phyloP scores from a whole-genome alignment of 1,140 invertebrate species.

The Drosophila athabasca region DNA sequence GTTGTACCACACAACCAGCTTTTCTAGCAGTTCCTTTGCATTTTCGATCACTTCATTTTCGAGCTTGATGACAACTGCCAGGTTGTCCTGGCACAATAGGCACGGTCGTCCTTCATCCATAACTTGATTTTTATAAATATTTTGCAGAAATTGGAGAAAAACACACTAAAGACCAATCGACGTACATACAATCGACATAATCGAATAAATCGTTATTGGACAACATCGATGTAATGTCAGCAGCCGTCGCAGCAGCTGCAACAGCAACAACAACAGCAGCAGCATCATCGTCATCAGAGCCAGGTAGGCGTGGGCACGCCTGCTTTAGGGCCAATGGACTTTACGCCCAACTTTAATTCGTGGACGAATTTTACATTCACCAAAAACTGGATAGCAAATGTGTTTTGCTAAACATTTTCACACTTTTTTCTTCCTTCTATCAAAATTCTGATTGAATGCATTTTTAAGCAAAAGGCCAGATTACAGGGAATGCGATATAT shows the following conservation, averaged over 20 bases:
- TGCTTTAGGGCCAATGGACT: constrained; percentile 42
- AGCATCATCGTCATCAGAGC: constrained; percentile 25
- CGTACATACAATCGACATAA: no score
- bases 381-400: constrained; percentile 83
- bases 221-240: constrained; percentile 27
- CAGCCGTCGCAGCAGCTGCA: constrained; percentile 50
- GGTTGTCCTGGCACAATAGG: constrained; percentile 14
- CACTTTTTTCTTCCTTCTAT: not conserved
- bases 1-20: constrained; percentile 32
- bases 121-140: not conserved
- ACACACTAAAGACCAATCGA: not conserved
- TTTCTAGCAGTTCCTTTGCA: constrained; percentile 26
- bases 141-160: not conserved
- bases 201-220: no score
- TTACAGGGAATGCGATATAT: constrained; percentile 34
- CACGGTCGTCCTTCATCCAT: constrained; percentile 8
- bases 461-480: constrained; percentile 46
- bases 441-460: constrained; percentile 43
- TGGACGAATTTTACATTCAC: constrained; percentile 83
- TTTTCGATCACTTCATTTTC: constrained; percentile 10
- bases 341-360: constrained; percentile 79
- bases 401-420: constrained; percentile 75
- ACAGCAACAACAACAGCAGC: constrained; percentile 31
- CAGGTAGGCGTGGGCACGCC: constrained; percentile 23
- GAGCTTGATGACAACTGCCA: constrained; percentile 5